Evolutionary conservation across 2,888 invertebrate genomes (phyloP).

Genomic region (Nesidiocoris tenuis): DNA sequence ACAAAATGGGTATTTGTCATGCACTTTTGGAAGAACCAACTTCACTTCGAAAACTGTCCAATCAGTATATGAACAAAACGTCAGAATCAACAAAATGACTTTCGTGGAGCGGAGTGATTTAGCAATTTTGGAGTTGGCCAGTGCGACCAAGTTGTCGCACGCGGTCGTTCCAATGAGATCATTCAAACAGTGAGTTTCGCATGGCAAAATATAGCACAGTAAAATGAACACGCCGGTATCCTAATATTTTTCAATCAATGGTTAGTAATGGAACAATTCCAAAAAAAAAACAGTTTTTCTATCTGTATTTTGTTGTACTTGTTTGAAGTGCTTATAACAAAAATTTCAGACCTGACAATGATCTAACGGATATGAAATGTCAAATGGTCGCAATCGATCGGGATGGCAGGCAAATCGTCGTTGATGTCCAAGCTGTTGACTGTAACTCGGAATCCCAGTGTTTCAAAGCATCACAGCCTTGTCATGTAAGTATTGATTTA

Average conservation of each 20-base stretch:
- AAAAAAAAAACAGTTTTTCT: neutral
- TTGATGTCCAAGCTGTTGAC: slow-evolving; percentile 7
- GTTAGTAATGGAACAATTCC: neutral
- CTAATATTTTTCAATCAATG: neutral
- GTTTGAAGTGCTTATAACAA: neutral
- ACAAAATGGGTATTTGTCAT: slow-evolving; percentile 14
- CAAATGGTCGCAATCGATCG: slow-evolving; percentile 6
- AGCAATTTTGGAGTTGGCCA: slow-evolving; percentile 4
- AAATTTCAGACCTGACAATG: neutral
- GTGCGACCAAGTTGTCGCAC: neutral
- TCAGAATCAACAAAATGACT: neutral
- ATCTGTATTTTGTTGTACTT: neutral
- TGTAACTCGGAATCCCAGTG: neutral
- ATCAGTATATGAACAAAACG: slow-evolving; percentile 22
- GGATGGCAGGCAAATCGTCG: neutral
- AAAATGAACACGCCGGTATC: too few relatives aligned
- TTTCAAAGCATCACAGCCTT: neutral
- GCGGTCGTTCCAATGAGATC: slow-evolving; percentile 14
- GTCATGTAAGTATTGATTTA: neutral
- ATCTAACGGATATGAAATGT: slow-evolving; percentile 16
- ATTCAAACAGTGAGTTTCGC: slow-evolving; percentile 3
- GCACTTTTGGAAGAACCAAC: neutral
- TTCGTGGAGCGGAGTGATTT: neutral
- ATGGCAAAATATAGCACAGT: too few relatives aligned
- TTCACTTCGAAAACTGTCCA: neutral